phyloP scores from a whole-genome alignment of 2,113 vertebrate species.

The Nothobranchius kuhntae region DNA sequence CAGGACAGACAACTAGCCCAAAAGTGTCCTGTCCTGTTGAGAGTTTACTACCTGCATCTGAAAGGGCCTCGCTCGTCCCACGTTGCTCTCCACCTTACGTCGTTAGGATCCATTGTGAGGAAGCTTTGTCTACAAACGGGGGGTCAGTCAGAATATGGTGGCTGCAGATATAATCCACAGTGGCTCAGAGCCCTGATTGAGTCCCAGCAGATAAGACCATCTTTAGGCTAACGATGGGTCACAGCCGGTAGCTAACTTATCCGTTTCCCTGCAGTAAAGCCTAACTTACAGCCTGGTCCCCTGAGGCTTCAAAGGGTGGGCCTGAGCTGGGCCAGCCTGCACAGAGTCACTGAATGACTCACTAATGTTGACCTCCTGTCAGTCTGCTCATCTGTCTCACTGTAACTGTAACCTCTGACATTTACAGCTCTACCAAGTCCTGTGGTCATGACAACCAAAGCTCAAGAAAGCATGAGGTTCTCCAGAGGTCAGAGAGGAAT shows the following conservation, averaged over 20 bases:
- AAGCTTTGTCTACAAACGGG: conserved; percentile 25
- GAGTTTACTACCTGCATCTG: conserved; percentile 55
- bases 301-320: conserved; percentile 69
- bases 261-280: conserved; percentile 78
- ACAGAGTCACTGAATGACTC: conserved; percentile 57
- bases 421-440: conserved; percentile 17
- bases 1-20: conserved; percentile 42
- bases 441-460: conserved; percentile 32
- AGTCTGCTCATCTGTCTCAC: conserved; percentile 28
- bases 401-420: conserved; percentile 44
- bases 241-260: conserved; percentile 73
- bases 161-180: conserved; percentile 62
- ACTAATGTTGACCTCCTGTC: conserved; percentile 2
- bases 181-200: conserved; percentile 55
- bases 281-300: conserved; percentile 54
- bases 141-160: conserved; percentile 36
- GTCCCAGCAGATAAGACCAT: conserved; percentile 60
- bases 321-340: conserved; percentile 34
- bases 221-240: conserved; percentile 72
- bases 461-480: conserved; percentile 42
- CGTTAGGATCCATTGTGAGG: conserved; percentile 51
- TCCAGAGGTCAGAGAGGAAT: conserved; percentile 61
- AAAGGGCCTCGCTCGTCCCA: conserved; percentile 60
- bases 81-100: conserved; percentile 44
- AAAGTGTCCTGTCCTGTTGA: conserved; percentile 43